Evolutionary conservation across 2,113 vertebrate genomes (phyloP), one percentile per base, ranked within the genome.

Genomic region (Bufo bufo): DNA sequence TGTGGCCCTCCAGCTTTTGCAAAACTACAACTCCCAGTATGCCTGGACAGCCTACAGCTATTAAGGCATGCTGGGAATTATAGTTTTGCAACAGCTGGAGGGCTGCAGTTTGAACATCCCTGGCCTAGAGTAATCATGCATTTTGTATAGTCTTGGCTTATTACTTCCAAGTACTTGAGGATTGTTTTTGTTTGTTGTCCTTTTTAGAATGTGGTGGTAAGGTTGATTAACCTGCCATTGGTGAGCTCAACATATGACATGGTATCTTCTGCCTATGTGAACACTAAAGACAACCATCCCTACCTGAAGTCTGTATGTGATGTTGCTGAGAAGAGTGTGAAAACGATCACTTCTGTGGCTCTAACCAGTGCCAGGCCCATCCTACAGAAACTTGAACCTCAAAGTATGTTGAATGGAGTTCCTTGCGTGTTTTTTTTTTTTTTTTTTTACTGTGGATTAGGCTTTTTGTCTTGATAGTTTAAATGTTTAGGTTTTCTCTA

Each of bases 371-470:
- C 95, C 7, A 91, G 94, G 89, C 97, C 97, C 82, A 93, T 97
- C 90, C 91, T 97, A 19, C 93, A 94, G 78, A 97, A 94, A 87
- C 91, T 98, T 78, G 95, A 97, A 91, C 96, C 96, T 1, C 97
- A 98, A 69, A 95, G 97, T 99, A 93, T 96, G 97, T 58, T 3
- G 1, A 12, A 5, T 13, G 33, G 9, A 52, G 52, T 52, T 6
- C 2, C 2, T 52, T 9, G 8, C 6, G 17, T 17, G 1, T 19
- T 52, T 23, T 9, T 23, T 14, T n/a, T 79, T 6, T 23, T 4
- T 4, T 2, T 54, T 54, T 54, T 11, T 54, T 54, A 0, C 6
- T 33, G 33, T 33, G 33, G 33, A 33, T 33, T 33, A 1, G 33
- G 33, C 33, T 33, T 33, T 33, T 33, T 33, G 33, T 33, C 33